Evolutionary conservation across 2,113 vertebrate genomes (phyloP).

Genomic region (Aleadryas rufinucha): DNA sequence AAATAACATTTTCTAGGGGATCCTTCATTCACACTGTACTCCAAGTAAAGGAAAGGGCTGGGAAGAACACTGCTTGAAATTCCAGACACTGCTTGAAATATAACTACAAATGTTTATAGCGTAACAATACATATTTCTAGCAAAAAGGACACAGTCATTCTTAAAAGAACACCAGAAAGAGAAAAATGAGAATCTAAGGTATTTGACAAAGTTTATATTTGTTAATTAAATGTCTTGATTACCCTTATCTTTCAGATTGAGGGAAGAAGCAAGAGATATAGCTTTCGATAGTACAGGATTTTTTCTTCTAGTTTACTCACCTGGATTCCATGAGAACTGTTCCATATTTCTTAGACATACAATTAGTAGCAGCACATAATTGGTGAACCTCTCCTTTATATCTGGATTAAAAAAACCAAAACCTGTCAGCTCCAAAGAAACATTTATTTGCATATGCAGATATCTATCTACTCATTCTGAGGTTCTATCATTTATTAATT

Average conservation of each 20-base stretch:
- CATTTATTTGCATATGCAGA: not conserved
- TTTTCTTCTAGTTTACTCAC: conserved; percentile 61
- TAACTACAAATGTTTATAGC: not conserved
- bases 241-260: not conserved
- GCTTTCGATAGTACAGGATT: not conserved
- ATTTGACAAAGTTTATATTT: not conserved
- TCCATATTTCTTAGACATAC: conserved; percentile 99
- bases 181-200: not conserved
- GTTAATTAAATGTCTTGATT: not conserved
- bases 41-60: not conserved
- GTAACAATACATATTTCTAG: not conserved
- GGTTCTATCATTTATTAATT: not conserved
- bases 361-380: conserved; percentile 91
- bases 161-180: not conserved
- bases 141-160: not conserved
- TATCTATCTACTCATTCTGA: not conserved
- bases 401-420: conserved; percentile 75
- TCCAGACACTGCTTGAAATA: not conserved
- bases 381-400: conserved; percentile 97
- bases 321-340: conserved; percentile 98
- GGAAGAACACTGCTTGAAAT: not conserved
- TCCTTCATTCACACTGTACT: not conserved
- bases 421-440: not conserved
- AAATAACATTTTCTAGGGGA: not conserved
- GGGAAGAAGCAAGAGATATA: not conserved